These are phyloP conservation scores for Parambassis ranga DNA, from an alignment of 2,797 vertebrate genomes.

Conservation along the genomic window DNA sequence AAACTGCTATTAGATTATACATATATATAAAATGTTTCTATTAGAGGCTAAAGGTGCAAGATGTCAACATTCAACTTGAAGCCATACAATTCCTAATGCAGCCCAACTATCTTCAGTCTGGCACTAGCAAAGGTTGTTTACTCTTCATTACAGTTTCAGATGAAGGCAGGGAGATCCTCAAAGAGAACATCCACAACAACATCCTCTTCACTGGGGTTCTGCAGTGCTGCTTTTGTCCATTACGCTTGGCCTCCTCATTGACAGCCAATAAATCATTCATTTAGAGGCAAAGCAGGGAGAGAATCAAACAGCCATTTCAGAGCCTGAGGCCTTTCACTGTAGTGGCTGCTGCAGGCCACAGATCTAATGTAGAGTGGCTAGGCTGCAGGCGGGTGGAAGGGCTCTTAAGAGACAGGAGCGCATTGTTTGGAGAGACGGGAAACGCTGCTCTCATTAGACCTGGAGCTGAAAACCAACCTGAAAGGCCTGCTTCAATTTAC, in stretches of 20 bases:
- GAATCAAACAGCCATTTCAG: conserved; percentile 80
- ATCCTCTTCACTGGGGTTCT: conserved; percentile 78
- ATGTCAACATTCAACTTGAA: conserved; percentile 44
- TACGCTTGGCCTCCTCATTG: conserved; percentile 82
- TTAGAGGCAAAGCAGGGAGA: conserved; percentile 82
- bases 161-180: conserved; percentile 73
- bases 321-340: conserved; percentile 78
- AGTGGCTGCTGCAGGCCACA: conserved; percentile 81
- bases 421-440: conserved; percentile 81
- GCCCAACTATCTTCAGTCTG: conserved; percentile 43
- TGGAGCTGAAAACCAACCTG: conserved; percentile 82
- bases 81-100: conserved; percentile 43
- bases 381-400: conserved; percentile 75
- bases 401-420: conserved; percentile 82
- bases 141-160: conserved; percentile 73
- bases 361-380: conserved; percentile 84
- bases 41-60: conserved; percentile 26
- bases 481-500: conserved; percentile 86
- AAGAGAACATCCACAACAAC: conserved; percentile 79
- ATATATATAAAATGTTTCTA: conserved; percentile 1
- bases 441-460: conserved; percentile 85
- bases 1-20: conserved; percentile 17
- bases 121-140: conserved; percentile 66
- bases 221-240: conserved; percentile 80
- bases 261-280: conserved; percentile 86